Percentiles rank a stretch among this genome's conserved stretches.
Conservation (phyloP, 1,140 invertebrate genomes). For the Meteorus sp. region DNA sequence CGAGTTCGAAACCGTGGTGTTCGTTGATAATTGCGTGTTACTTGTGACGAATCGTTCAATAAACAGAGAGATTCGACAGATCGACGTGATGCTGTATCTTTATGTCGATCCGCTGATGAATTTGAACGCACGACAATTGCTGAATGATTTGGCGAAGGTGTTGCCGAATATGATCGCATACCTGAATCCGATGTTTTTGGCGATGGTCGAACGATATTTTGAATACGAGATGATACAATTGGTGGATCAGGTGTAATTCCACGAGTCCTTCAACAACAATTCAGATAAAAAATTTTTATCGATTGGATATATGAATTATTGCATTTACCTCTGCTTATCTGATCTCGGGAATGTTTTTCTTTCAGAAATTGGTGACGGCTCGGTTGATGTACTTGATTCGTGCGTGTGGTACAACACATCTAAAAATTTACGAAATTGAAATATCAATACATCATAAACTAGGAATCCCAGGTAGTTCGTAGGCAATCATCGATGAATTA, state of each 20-base stretch:
- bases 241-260: constrained; percentile 44
- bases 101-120: constrained; percentile 32
- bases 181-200: constrained; percentile 48
- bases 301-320: not conserved
- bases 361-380: constrained; percentile 63
- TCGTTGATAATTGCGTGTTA: constrained; percentile 36
- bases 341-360: constrained; percentile 61
- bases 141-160: constrained; percentile 45
- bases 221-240: constrained; percentile 42
- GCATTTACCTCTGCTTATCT: constrained; percentile 17
- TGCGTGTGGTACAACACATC: constrained; percentile 63
- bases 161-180: constrained; percentile 49
- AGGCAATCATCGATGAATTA: not conserved
- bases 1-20: constrained; percentile 24
- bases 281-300: not conserved
- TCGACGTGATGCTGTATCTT: constrained; percentile 40
- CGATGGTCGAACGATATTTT: constrained; percentile 40
- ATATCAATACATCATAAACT: constrained; percentile 39
- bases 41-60: constrained; percentile 37
- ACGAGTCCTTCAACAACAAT: constrained; percentile 39
- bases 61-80: constrained; percentile 50
- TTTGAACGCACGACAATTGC: constrained; percentile 23
- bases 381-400: constrained; percentile 64
- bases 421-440: too few relatives aligned
- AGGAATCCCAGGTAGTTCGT: constrained; percentile 16